These are phyloP conservation scores for Kryphioiulus occultus DNA, from an alignment of 2,888 invertebrate species.

Conservation along the genomic window DNA sequence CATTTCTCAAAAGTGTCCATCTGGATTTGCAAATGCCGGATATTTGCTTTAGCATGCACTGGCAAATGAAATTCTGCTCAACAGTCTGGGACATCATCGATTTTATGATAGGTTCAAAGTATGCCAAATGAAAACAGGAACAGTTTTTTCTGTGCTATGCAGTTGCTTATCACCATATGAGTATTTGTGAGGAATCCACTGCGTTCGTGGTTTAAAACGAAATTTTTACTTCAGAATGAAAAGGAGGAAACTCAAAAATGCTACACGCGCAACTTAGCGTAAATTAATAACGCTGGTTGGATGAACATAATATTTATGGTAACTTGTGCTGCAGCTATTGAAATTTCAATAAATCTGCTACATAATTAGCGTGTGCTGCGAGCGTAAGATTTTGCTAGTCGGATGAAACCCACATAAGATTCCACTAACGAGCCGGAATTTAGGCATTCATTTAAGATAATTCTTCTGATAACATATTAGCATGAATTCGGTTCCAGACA, in stretches of 20 bases:
- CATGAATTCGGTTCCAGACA: background rate
- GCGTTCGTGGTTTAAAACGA: background rate
- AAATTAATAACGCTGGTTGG: background rate
- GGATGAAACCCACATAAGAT: background rate
- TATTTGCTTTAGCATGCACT: no score
- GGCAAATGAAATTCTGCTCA: no score
- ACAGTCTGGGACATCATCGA: no score
- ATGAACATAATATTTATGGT: background rate
- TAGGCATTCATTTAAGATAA: background rate
- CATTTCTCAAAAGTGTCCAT: no score
- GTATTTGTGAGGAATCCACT: no score
- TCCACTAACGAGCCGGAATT: background rate
- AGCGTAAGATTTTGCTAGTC: background rate
- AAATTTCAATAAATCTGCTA: background rate
- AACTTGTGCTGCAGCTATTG: background rate
- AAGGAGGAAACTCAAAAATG: background rate
- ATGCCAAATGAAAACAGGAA: no score
- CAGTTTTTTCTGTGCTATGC: no score
- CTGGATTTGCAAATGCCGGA: no score
- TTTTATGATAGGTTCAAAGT: no score
- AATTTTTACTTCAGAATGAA: background rate
- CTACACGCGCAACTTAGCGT: background rate
- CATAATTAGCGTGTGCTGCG: background rate
- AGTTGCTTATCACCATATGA: no score
- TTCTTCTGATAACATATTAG: background rate